Evolutionary conservation across 2,888 invertebrate genomes (phyloP), one percentile per base, ranked within the genome.

Genomic region (Sussaba pulchella): DNA sequence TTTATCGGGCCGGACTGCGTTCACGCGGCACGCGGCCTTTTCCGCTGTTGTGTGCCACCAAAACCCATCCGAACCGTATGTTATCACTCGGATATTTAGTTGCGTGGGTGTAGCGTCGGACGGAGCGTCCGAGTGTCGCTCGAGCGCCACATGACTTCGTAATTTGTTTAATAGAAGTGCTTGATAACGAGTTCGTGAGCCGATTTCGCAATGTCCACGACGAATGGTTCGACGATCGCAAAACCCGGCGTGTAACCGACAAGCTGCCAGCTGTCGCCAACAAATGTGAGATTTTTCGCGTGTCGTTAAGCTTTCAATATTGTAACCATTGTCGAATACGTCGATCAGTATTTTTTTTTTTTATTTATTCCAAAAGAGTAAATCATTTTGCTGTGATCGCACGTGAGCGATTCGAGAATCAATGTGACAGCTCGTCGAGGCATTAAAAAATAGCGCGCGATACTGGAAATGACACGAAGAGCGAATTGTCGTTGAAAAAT

Each of bases 81-180:
- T 79, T 79, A 74, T 79, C 74, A 70, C 54, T 17, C 54, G 39
- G 36, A 54, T 79, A 73, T 63, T 73, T 74, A 8, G 52, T 26
- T 43, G 36, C 43, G 50, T 19, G 64, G 12, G 36, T n/a, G 21
- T 61, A 45, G 31, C 57, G 59, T 31, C 57, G 47, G 45, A 12
- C 50, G 54, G 64, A 72, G 47, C 59, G 50, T 39, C 47, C 47
- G 36, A 64, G 59, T 47, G 26, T 63, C 50, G 17, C 50, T 24
- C 36, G 67, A 36, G 66, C 41, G 57, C 45, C 71, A n/a, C 47
- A 45, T 73, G 71, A 82, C 74, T 83, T 61, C 47, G 82, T 83
- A 82, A 87, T 86, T 81, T 83, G 73, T 78, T n/a, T 83, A 87
- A 83, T 84, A 82, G 72, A 81, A 81, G 69, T 57, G 73, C 61